These are phyloP conservation scores for Chloebia gouldiae DNA, from an alignment of 2,113 vertebrate genomes.

Conservation along the genomic window DNA sequence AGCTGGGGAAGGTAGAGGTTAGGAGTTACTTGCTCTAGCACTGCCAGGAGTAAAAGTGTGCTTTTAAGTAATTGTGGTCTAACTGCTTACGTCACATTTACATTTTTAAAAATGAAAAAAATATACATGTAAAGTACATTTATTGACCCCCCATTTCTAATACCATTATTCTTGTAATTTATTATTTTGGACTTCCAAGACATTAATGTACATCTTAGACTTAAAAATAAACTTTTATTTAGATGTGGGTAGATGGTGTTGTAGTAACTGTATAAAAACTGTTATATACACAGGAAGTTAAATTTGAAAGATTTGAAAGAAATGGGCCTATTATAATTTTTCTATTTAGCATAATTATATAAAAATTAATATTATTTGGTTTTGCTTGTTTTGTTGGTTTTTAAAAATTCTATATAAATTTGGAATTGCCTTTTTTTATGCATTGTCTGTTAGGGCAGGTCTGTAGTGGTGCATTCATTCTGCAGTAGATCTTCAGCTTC, in stretches of 20 bases:
- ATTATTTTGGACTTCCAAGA: background rate
- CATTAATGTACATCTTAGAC: background rate
- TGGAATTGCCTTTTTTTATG: background rate
- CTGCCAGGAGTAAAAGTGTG: background rate
- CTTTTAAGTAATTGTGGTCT: background rate
- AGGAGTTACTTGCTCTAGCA: background rate
- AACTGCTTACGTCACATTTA: background rate
- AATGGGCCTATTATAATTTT: background rate
- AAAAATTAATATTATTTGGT: background rate
- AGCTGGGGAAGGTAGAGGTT: background rate
- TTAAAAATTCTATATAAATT: background rate
- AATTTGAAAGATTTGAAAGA: background rate
- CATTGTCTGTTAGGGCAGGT: background rate
- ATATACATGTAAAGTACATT: background rate
- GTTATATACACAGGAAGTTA: background rate
- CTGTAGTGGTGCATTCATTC: background rate
- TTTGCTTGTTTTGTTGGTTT: background rate
- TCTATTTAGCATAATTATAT: background rate
- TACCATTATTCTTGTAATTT: background rate
- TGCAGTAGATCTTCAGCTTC: conserved; percentile 6
- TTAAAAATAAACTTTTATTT: background rate
- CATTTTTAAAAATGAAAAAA: background rate
- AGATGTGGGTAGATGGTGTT: background rate
- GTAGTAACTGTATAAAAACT: background rate
- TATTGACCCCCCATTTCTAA: background rate